Base-by-base conservation (phyloP, 2,888 invertebrate species). In the Sabatieria punctata region DNA sequence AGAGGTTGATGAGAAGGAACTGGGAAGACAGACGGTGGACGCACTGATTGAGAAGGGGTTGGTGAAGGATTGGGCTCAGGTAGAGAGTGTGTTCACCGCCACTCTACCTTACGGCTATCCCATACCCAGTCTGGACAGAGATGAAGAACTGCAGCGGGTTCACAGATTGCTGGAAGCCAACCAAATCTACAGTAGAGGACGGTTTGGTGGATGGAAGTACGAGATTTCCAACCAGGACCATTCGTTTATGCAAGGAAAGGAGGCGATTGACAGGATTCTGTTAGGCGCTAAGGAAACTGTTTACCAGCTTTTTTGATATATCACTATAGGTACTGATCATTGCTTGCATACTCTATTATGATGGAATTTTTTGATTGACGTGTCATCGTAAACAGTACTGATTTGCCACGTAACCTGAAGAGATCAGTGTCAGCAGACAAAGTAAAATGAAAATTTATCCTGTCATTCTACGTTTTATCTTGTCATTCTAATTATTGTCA, bases 171-270 rank as follows among this genome's bases (percentile, higher is more conserved):
- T 61, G 39, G 61, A 61, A 46, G 52, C 52, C 37, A 46, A 57
- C 42, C 40, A 41, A 18, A 63, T 63, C 46, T 63, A 60, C 50
- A 59, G 58, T 13, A 50, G 63, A 36, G 63, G 63, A 26, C 54
- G 63, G 39, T 63, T 63, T 49, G 63, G 63, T 19, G 61, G 60
- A 41, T 60, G 60, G 60, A 60, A 60, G 44, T 60, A 60, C 48
- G 60, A 58, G 50, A 46, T 53, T 1, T 54, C 54, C 23, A 58
- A 58, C 49, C 59, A 59, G 49, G 63, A 63, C n/a, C 61, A 66
- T 52, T 66, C 66, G 49, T 58, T 69, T 49, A 62, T 60, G 39
- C 63, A 61, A 48, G 60, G 50, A 22, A 23, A n/a, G 24, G n/a
- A n/a, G n/a, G n/a, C n/a, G n/a, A n/a, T n/a, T n/a, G n/a, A n/a